These are phyloP conservation scores for Palythoa caribaeorum DNA, from an alignment of 92 coral and sea anemone genomes.

Conservation along the genomic window DNA sequence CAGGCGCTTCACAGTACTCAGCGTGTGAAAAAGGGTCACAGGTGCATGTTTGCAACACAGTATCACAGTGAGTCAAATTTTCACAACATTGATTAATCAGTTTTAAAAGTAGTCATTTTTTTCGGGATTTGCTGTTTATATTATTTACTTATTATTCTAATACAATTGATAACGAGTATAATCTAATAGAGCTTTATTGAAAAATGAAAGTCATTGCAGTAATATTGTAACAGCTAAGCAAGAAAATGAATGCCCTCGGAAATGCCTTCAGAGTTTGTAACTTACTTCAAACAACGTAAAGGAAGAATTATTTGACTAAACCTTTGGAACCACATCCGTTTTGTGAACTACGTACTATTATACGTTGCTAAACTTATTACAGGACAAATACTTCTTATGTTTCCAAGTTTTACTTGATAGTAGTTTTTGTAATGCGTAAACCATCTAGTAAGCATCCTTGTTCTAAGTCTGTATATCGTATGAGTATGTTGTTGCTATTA, in stretches of 20 bases:
- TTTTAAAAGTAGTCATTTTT: not conserved
- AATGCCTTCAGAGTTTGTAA: not conserved
- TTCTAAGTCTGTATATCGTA: not conserved
- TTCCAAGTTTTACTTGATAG: constrained; percentile 13
- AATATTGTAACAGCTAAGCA: constrained; percentile 13
- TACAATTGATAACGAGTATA: not conserved
- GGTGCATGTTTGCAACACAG: too few species aligned
- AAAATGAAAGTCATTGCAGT: constrained; percentile 2
- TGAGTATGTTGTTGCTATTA: not conserved
- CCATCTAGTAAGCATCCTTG: not conserved
- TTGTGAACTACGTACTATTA: constrained; percentile 1
- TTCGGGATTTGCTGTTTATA: not conserved
- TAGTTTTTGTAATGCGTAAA: not conserved
- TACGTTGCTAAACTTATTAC: not conserved
- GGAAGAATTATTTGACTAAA: not conserved
- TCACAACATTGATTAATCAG: too few species aligned
- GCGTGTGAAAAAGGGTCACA: too few species aligned
- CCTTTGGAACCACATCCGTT: not conserved
- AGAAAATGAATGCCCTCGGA: constrained; percentile 2
- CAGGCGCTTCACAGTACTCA: too few species aligned
- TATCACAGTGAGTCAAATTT: too few species aligned
- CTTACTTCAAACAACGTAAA: constrained; percentile 1
- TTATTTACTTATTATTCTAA: not conserved
- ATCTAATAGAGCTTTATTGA: not conserved
- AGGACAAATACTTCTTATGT: not conserved